phyloP scores from a whole-genome alignment of 1,140 invertebrate species.

The Vollenhovia emeryi region DNA sequence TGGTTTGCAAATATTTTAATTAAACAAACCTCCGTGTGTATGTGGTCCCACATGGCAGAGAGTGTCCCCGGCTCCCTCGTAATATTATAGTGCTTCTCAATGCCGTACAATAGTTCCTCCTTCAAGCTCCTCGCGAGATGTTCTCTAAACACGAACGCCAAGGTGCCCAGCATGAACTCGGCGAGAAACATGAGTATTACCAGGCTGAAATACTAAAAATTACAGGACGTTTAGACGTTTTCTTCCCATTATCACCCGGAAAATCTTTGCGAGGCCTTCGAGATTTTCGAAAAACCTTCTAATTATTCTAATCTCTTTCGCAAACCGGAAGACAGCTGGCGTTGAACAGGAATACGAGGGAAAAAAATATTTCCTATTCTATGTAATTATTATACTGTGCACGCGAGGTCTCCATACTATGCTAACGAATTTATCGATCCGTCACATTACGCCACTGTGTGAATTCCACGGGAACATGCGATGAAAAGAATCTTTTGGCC shows the following conservation, averaged over 20 bases:
- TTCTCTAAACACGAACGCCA: slow-evolving; percentile 92
- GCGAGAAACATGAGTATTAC: slow-evolving; percentile 93
- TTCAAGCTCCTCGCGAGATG: slow-evolving; percentile 88
- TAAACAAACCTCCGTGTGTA: slow-evolving; percentile 89
- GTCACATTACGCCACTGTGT: not conserved
- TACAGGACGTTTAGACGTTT: not conserved
- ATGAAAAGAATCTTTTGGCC: not conserved
- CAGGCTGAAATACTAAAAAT: slow-evolving; percentile 92
- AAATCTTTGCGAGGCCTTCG: not conserved
- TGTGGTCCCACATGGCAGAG: slow-evolving; percentile 90
- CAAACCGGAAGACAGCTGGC: not conserved
- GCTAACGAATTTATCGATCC: not conserved
- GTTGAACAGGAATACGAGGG: not conserved
- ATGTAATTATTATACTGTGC: not conserved
- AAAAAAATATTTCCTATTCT: not conserved
- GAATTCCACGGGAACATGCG: not conserved
- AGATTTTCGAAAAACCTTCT: not conserved
- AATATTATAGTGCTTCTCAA: slow-evolving; percentile 89
- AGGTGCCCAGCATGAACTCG: slow-evolving; percentile 91
- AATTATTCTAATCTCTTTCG: not conserved
- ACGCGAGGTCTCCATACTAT: not conserved
- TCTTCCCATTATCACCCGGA: not conserved
- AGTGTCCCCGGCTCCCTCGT: slow-evolving; percentile 88
- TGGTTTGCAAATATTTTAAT: not conserved
- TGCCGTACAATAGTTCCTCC: slow-evolving; percentile 89